Conservation (phyloP, 2,888 invertebrate genomes). For the Homarus gammarus region DNA sequence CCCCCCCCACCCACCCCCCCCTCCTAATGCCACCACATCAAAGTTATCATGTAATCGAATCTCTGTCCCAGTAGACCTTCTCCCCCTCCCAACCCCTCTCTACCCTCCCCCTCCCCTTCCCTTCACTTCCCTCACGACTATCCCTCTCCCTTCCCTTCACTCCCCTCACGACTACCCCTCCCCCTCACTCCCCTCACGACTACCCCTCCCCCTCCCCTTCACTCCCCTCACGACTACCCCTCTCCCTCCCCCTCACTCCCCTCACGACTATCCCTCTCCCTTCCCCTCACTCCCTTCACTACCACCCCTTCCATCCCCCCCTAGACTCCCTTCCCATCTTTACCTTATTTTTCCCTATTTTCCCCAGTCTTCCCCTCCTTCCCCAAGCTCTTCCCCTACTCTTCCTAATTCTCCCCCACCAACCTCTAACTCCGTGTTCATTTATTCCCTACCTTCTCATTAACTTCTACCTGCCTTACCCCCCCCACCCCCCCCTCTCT, state of each 20-base stretch:
- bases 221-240: background rate
- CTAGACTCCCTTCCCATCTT: background rate
- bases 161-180: background rate
- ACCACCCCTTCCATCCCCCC: background rate
- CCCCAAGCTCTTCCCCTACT: background rate
- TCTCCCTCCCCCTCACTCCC: no score
- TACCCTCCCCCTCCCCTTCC: no score
- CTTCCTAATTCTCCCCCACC: background rate
- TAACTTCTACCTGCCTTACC: no score
- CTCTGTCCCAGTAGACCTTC: background rate
- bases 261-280: background rate
- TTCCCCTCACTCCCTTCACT: background rate
- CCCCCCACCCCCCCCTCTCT: no score
- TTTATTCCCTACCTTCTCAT: no score
- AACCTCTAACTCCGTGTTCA: background rate
- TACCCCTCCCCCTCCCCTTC: background rate
- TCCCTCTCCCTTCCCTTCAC: background rate
- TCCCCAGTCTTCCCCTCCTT: background rate
- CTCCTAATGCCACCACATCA: background rate
- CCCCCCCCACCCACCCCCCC: background rate
- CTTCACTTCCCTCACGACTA: background rate
- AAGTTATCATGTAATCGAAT: background rate
- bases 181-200: background rate
- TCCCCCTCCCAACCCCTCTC: background rate
- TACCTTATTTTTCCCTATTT: background rate